Evolutionary conservation across 2,888 invertebrate species (phyloP).

Genomic region (Sphinx pinastri): DNA sequence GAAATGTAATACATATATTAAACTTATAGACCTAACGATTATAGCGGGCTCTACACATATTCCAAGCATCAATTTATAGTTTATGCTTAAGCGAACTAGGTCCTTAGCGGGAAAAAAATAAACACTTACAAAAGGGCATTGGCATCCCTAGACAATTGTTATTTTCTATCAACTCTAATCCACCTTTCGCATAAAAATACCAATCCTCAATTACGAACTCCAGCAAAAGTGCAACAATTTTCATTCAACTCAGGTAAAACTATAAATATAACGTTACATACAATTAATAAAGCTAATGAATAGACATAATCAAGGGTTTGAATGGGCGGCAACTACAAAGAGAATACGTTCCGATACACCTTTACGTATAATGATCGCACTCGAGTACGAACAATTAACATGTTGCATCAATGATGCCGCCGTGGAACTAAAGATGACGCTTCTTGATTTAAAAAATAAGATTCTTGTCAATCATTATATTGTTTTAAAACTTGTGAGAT

Average conservation of each 20-base stretch:
- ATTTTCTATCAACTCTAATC: neutral
- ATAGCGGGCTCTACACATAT: neutral
- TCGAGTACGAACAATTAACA: slow-evolving; percentile 29
- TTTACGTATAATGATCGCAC: slow-evolving; percentile 28
- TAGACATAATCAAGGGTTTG: slow-evolving; percentile 57
- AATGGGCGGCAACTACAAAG: slow-evolving; percentile 70
- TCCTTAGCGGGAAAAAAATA: neutral
- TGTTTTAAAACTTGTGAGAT: neutral
- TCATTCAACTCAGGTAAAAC: slow-evolving; percentile 13
- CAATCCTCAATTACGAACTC: neutral
- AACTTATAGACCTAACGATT: too few species aligned
- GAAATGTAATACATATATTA: too few species aligned
- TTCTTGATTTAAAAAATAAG: slow-evolving; percentile 11
- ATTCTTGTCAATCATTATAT: neutral
- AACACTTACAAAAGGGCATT: neutral
- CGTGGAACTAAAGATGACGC: slow-evolving; percentile 12
- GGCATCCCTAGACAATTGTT: neutral
- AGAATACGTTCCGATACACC: slow-evolving; percentile 40
- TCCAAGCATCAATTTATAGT: neutral
- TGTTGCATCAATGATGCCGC: slow-evolving; percentile 23
- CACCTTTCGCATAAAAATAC: slow-evolving; percentile 4
- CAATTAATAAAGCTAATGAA: slow-evolving; percentile 42
- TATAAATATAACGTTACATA: slow-evolving; percentile 24
- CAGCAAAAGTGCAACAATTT: slow-evolving; percentile 15
- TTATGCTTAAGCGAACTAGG: too few species aligned